Evolutionary conservation across 2,797 vertebrate species (phyloP).

Genomic region (Adelosebastes latens): DNA sequence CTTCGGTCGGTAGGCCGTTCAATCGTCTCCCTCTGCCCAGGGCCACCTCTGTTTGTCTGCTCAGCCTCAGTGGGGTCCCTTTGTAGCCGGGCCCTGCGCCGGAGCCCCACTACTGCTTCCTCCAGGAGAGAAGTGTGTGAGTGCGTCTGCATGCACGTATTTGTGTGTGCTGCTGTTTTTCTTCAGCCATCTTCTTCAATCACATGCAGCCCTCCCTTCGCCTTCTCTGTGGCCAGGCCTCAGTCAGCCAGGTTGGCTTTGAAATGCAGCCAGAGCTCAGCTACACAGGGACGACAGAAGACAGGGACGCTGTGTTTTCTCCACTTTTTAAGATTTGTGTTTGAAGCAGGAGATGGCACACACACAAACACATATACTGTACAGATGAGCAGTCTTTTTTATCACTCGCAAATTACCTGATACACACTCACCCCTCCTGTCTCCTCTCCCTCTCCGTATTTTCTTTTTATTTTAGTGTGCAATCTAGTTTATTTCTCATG

Average conservation of each 20-base stretch:
- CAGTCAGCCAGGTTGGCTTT: slow-evolving; percentile 45
- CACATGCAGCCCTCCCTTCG: slow-evolving; percentile 1
- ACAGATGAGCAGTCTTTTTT: slow-evolving; percentile 2
- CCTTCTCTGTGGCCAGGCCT: slow-evolving; percentile 24
- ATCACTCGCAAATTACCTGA: slow-evolving; percentile 11
- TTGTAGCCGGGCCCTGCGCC: slow-evolving; percentile 48
- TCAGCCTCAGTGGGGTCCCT: slow-evolving; percentile 53
- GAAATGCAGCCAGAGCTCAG: slow-evolving; percentile 48
- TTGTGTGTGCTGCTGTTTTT: slow-evolving; percentile 16
- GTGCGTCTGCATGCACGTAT: slow-evolving; percentile 5
- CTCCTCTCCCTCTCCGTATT: not conserved
- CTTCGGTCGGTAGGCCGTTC: not conserved
- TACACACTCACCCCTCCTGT: not conserved
- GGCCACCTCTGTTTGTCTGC: slow-evolving; percentile 57
- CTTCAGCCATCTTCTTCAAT: slow-evolving; percentile 37
- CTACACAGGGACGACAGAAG: slow-evolving; percentile 18
- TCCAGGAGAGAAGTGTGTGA: slow-evolving; percentile 4
- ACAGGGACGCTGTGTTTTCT: not conserved
- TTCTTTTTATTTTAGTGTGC: slow-evolving; percentile 26
- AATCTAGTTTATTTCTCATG: slow-evolving; percentile 55
- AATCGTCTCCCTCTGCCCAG: slow-evolving; percentile 38
- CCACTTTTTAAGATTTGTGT: slow-evolving; percentile 12
- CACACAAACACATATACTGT: not conserved
- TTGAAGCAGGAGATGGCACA: slow-evolving; percentile 16
- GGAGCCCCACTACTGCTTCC: slow-evolving; percentile 19